Conservation (phyloP, 2,888 invertebrate species). For the Torymus tubicola region DNA sequence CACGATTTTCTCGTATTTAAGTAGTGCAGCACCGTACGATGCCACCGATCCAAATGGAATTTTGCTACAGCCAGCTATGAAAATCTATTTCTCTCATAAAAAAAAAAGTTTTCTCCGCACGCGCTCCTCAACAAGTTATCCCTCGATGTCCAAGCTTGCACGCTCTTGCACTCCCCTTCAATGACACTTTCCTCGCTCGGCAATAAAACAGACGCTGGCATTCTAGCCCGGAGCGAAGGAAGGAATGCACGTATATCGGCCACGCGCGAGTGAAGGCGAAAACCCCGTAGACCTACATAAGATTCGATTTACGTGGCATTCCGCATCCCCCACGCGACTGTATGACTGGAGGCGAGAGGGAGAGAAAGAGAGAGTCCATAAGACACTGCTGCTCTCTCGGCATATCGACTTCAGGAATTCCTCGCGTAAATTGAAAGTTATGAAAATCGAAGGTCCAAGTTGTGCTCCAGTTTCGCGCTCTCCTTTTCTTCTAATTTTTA, state of each 20-base stretch:
- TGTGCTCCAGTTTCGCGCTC: constrained; percentile 7
- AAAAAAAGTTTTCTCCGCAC: too few species aligned
- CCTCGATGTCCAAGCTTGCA: neutral
- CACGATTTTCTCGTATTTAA: too few species aligned
- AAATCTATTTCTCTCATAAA: too few species aligned
- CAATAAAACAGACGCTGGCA: too few species aligned
- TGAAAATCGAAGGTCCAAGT: constrained; percentile 26
- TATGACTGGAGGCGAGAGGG: neutral
- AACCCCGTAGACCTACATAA: constrained; percentile 2
- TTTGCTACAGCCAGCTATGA: too few species aligned
- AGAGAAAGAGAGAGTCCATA: neutral
- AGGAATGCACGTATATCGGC: neutral
- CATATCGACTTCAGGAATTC: constrained; percentile 31
- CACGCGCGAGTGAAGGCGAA: neutral
- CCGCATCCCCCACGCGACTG: neutral
- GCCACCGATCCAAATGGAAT: too few species aligned
- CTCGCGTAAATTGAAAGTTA: constrained; percentile 33
- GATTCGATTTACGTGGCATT: constrained; percentile 31
- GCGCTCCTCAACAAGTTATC: too few species aligned
- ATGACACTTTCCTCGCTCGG: neutral
- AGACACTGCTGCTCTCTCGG: neutral
- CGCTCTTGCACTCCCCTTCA: neutral
- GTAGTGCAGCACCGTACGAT: too few species aligned
- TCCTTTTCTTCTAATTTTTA: neutral
- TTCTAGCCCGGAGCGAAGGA: too few species aligned